Percentiles rank a stretch among this genome's conserved stretches.
phyloP scores from a whole-genome alignment of 2,113 vertebrate species.

The Tetrao urogallus region DNA sequence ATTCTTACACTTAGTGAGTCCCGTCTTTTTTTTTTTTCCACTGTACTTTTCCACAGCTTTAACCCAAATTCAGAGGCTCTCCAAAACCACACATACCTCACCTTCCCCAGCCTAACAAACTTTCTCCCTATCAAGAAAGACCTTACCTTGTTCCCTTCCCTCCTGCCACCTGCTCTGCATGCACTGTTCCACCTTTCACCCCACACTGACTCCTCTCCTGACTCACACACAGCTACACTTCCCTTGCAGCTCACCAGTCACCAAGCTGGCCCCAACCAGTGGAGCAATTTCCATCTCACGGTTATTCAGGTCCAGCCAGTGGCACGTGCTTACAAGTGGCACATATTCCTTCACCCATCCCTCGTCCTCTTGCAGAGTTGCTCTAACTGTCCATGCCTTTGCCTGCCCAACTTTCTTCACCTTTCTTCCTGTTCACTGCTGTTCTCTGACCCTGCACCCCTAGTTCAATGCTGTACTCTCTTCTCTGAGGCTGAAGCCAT shows the following conservation, averaged over 20 bases:
- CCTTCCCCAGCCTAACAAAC: not conserved
- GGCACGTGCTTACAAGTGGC: not conserved
- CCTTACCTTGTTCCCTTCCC: not conserved
- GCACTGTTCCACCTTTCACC: not conserved
- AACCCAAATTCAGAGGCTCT: not conserved
- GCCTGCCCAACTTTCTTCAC: too few species aligned
- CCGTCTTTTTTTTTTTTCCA: not conserved
- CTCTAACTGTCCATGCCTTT: not conserved
- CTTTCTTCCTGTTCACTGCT: not conserved
- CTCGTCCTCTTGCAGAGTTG: accelerated
- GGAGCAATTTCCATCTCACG: not conserved
- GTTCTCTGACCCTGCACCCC: not conserved
- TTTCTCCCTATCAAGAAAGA: not conserved
- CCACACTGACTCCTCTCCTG: not conserved
- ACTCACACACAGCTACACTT: not conserved
- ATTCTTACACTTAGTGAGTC: not conserved
- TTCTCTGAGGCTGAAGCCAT: accelerated
- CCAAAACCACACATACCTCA: not conserved
- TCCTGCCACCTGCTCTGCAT: not conserved
- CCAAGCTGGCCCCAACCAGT: not conserved
- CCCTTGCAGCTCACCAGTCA: not conserved
- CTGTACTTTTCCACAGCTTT: not conserved
- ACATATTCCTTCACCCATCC: not conserved
- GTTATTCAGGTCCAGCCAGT: too few species aligned
- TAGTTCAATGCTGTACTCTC: not conserved